phyloP scores from a whole-genome alignment of 2,888 invertebrate species.

The Parapristionchus giblindavisi region DNA sequence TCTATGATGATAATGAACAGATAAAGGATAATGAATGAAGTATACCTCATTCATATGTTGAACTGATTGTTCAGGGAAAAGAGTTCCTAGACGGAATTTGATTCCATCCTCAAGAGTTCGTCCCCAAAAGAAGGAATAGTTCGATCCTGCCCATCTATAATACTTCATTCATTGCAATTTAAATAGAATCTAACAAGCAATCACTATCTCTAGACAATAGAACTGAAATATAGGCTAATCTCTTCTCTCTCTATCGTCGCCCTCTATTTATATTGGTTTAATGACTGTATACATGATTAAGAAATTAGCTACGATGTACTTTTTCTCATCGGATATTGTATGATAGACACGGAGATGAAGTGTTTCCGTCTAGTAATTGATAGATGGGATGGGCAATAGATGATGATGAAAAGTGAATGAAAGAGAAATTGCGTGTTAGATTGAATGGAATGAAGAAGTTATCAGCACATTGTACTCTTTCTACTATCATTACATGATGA shows the following conservation, averaged over 20 bases:
- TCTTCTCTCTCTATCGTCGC: no score
- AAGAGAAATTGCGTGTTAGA: conserved; percentile 1
- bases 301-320: no score
- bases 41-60: conserved; percentile 73
- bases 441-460: conserved; percentile 19
- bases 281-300: no score
- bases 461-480: no score
- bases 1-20: not conserved
- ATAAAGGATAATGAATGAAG: not conserved
- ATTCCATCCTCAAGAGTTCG: conserved; percentile 84
- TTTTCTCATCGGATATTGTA: not conserved
- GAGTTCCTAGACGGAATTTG: conserved; percentile 79
- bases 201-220: no score
- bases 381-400: conserved; percentile 7
- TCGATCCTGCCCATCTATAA: conserved; percentile 82
- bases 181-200: not conserved
- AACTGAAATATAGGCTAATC: not conserved
- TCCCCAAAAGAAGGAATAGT: conserved; percentile 86
- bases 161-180: no score
- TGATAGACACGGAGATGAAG: not conserved
- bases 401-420: not conserved
- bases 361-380: conserved; percentile 11
- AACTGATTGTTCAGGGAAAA: conserved; percentile 75
- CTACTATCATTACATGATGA: no score
- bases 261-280: no score